phyloP scores from a whole-genome alignment of 2,797 vertebrate genomes.

The Tapera naevia region DNA sequence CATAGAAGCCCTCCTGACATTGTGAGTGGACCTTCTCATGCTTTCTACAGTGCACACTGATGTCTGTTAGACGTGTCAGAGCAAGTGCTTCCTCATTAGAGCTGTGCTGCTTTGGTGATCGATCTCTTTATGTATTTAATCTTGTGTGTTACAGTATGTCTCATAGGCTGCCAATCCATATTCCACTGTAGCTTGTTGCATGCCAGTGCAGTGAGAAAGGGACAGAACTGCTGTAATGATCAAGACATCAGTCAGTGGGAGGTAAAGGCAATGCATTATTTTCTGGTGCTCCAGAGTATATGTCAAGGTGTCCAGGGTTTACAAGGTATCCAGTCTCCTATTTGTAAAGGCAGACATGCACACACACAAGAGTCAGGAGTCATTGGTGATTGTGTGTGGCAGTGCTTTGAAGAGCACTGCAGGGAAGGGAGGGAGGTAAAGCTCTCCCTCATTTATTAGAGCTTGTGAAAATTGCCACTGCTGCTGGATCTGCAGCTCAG shows the following conservation, averaged over 20 bases:
- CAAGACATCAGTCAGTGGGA: background rate
- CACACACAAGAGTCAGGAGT: background rate
- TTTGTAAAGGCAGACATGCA: background rate
- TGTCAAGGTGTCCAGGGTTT: background rate
- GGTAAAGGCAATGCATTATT: background rate
- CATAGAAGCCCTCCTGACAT: background rate
- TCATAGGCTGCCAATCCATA: accelerated
- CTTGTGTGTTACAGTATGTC: accelerated
- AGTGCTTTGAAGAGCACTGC: conserved; percentile 39
- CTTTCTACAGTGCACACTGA: too few species aligned
- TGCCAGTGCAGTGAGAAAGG: background rate
- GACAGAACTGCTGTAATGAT: background rate
- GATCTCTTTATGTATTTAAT: accelerated
- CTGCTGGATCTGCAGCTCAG: conserved; percentile 29
- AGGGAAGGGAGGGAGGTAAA: conserved; percentile 38
- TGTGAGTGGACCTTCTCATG: accelerated
- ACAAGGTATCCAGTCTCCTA: background rate
- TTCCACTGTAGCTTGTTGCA: background rate
- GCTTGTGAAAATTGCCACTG: conserved; percentile 53
- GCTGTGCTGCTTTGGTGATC: background rate
- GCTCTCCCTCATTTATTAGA: conserved; percentile 45
- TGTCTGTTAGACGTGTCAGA: background rate
- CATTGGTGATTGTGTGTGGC: background rate
- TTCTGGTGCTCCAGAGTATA: background rate
- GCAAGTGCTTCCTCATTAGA: background rate